Evolutionary conservation across 2,113 vertebrate genomes (phyloP), one percentile per base, ranked within the genome.

Genomic region (Ifrita kowaldi): DNA sequence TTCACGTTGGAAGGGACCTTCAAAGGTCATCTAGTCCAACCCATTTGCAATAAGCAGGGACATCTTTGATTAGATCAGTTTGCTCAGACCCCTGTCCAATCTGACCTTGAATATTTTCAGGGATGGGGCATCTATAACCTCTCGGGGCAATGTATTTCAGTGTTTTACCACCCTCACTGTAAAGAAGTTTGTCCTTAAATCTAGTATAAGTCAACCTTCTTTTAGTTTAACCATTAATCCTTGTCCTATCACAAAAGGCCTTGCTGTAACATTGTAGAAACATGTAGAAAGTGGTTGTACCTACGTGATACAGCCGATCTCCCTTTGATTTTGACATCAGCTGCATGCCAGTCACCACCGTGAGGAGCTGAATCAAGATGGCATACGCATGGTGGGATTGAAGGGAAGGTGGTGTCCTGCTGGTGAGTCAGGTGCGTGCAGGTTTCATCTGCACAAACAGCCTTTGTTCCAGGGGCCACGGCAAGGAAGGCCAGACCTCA

Each of bases 211-310:
- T 35, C 19, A 49, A 42, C 16, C 3, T 24, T 80, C 6, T 71
- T 67, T 39, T 14, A 59, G 7, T 81, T 90, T 46, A 53, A 49
- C 27, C 16, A 50, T 64, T 37, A 46, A 15, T 13, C 15, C 11
- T 64, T 37, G 13, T 28, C 11, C 22, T 65, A 3, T 32, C 0
- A 0, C 39, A 32, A 28, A 26, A 52, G 8, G 22, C 35, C 32
- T 21, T 49, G 41, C 17, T 69, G 18, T 35, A 18, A 22, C 63
- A 23, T 4, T 33, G 21, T 62, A 47, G 63, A 24, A 63, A 37
- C 10, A 10, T 3, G 3, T 5, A 59, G 47, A 46, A 55, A 47
- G 35, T 16, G 26, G 1, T 27, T 56, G 17, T 22, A n/a, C 16
- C 49, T 69, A 30, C 3, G 1, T 15, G 35, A 42, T 22, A 60